Evolutionary conservation across 2,113 vertebrate species (phyloP), one percentile per base, ranked within the genome.

Genomic region (Melospiza georgiana): DNA sequence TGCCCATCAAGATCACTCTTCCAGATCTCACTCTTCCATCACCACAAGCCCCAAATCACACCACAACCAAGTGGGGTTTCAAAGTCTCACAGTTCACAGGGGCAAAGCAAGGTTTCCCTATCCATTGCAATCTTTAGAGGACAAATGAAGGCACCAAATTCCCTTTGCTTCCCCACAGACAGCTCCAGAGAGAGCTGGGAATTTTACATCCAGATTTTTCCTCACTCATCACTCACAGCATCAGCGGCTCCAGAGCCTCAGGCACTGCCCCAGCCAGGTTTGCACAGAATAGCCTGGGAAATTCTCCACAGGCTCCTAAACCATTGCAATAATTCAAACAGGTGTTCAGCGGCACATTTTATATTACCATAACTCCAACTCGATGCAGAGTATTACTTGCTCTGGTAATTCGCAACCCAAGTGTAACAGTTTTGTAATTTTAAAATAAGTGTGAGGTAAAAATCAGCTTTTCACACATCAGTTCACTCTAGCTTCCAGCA

Each of bases 401-500:
- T 78, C 48, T 67, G 61, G 48, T 84, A 91, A 91, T 67, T 66
- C 81, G 75, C 69, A 89, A 21, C 52, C 37, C 62, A 89, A 93
- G 62, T 12, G 19, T 30, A 76, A 33, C 59, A 89, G 49, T 89
- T 80, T 72, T 37, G 52, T 65, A 55, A 90, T 84, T 94, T 80
- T 54, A 90, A 78, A 87, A 30, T 37, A 24, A 12, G 2, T 3
- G 2, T 12, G 21, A 10, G 5, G 8, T 0, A 2, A 13, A 67
- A n/a, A 75, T 33, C 62, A 83, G 23, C 33, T 44, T 3, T 71
- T 77, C 59, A n/a, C 31, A 52, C 24, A 35, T 6, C 51, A 78
- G 57, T 30, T 89, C 68, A 44, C 68, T 80, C 59, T 7, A 73
- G 46, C 46, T 89, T 84, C 41, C 46, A 89, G 48, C 27, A 77